Base-by-base conservation (phyloP, 2,113 vertebrate genomes). In the Xyliphius kryptos region DNA sequence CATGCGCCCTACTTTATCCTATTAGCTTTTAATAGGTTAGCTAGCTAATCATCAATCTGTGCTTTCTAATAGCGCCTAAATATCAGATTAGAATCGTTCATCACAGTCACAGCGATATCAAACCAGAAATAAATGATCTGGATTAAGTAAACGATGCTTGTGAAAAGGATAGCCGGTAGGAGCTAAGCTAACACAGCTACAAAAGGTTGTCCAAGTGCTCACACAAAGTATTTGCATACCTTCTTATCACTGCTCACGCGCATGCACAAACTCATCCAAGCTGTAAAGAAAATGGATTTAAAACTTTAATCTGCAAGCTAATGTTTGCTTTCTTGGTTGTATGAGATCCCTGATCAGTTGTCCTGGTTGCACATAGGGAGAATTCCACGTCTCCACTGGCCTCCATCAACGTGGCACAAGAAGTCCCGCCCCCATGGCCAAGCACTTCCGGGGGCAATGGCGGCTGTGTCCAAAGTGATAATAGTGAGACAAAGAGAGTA, bases 351-450 rank as follows among this genome's bases (percentile, higher is more conserved):
- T 41, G 63, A 10, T 19, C 36, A 37, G 59, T 78, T 80, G 79
- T 77, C 75, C 82, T 57, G 3, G 68, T 46, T 76, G 56, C 67
- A 71, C 47, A 51, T 48, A 58, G 56, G 64, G 73, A 68, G 75
- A 70, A 74, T 72, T 87, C 86, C 85, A 88, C 87, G 86, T 86
- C 81, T 74, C 66, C 89, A 86, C 86, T 77, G 80, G 76, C 73
- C 78, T 84, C 83, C 88, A 92, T 88, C 93, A 93, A 97, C 94
- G 93, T 94, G 92, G 93, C 94, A 97, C 81, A 85, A 51, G 67
- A 65, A 20, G 32, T 68, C 19, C 79, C 88, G 80, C 84, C 89
- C 79, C 43, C 52, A 9, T 19, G 12, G 14, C 16, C 5, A 12
- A 37, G 13, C 44, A 56, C 63, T 65, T 65, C 63, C 63, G 63